These are phyloP conservation scores for Sminthurides aquaticus DNA, from an alignment of 2,888 invertebrate species.

Conservation along the genomic window DNA sequence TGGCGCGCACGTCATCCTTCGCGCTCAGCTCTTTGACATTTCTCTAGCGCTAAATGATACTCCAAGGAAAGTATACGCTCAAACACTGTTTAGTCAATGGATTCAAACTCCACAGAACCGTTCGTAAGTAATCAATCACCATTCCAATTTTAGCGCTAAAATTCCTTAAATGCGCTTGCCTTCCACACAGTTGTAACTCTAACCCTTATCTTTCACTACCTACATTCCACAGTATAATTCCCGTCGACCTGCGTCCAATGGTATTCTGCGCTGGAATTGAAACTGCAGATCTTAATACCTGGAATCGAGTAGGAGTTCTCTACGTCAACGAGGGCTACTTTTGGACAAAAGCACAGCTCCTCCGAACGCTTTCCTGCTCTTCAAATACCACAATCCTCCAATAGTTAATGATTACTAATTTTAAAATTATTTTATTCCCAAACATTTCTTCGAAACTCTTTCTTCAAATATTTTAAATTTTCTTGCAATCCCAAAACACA, in stretches of 20 bases:
- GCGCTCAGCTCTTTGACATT: constrained; percentile 10
- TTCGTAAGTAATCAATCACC: not conserved
- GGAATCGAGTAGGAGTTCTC: not conserved
- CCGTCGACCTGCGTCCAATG: constrained; percentile 11
- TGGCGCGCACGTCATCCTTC: constrained; percentile 10
- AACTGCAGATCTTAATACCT: not conserved
- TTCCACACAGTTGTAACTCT: too few species aligned
- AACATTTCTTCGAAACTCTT: too few species aligned
- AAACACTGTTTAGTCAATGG: constrained; percentile 1
- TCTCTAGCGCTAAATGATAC: not conserved
- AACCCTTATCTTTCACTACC: too few species aligned
- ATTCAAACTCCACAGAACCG: not conserved
- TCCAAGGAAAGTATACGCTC: not conserved
- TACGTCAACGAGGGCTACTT: not conserved
- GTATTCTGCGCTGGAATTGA: constrained; percentile 12
- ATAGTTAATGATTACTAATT: too few species aligned
- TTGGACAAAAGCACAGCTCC: constrained; percentile 10
- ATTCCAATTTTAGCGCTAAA: not conserved
- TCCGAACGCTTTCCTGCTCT: constrained; percentile 8
- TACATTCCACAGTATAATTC: constrained; percentile 13
- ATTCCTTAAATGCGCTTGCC: not conserved
- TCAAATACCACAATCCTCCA: not conserved
- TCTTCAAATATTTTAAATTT: constrained; percentile 2
- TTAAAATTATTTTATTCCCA: too few species aligned
- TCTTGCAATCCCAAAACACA: not conserved